A percentile compares a stretch with the other conserved stretches of the same genome.
Conservation (phyloP, 2,797 vertebrate species). For the Lepus oiostolus region DNA sequence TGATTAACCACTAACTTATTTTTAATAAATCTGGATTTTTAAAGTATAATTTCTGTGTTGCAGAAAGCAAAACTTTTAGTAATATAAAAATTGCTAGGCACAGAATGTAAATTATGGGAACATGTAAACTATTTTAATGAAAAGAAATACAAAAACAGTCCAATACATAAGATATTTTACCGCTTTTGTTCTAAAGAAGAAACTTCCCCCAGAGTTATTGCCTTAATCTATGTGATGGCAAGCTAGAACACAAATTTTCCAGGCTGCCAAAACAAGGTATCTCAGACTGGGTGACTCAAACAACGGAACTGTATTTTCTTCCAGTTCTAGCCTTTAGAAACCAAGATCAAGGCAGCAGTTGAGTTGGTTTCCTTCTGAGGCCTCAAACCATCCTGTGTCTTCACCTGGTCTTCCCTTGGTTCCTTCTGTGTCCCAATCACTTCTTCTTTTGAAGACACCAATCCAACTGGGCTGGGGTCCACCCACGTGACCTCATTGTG, state of each 20-base stretch:
- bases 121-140: not conserved
- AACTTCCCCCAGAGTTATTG: not conserved
- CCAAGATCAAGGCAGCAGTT: not conserved
- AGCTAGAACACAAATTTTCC: not conserved
- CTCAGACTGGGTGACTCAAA: not conserved
- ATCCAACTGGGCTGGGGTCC: not conserved
- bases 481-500: not conserved
- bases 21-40: constrained; percentile 21
- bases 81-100: not conserved
- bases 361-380: not conserved
- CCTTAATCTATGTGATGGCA: not conserved
- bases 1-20: not conserved
- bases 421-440: not conserved
- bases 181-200: constrained; percentile 15
- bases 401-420: not conserved
- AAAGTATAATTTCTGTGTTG: constrained; percentile 2
- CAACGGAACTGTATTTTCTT: constrained; percentile 17
- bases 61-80: constrained; percentile 23
- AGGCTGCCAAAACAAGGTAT: not conserved
- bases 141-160: constrained; percentile 16
- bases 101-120: constrained; percentile 20
- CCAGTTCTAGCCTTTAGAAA: not conserved
- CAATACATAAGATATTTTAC: not conserved
- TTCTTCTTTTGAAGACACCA: not conserved
- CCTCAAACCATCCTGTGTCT: not conserved